Percentiles rank a stretch among this genome's conserved stretches.
These are phyloP conservation scores for Halichoeres trimaculatus DNA, from an alignment of 2,113 vertebrate genomes.

Conservation along the genomic window DNA sequence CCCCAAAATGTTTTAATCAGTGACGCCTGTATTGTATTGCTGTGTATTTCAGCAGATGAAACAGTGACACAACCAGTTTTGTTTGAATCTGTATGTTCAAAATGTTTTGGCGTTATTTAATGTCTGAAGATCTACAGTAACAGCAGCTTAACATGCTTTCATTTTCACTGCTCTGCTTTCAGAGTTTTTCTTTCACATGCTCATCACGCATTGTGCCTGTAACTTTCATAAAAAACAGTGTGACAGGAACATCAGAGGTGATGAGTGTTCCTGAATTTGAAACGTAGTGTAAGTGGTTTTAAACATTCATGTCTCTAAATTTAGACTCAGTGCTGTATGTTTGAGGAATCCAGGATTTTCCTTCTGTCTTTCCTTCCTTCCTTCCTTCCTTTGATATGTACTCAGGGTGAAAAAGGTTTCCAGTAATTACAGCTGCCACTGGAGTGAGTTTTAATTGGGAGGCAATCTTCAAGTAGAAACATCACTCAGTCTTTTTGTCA, in stretches of 20 bases:
- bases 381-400: conserved; percentile 6
- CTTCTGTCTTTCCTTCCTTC: background rate
- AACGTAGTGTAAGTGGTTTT: background rate
- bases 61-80: background rate
- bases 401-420: conserved; percentile 8
- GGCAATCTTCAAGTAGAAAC: conserved; percentile 10
- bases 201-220: conserved; percentile 1
- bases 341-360: background rate
- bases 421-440: background rate
- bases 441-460: conserved; percentile 33
- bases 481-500: background rate
- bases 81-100: too few species aligned
- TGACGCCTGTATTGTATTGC: too few species aligned
- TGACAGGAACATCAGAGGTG: background rate
- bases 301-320: background rate
- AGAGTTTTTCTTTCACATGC: background rate
- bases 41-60: background rate
- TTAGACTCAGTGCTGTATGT: background rate
- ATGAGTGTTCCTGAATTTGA: background rate
- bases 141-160: background rate
- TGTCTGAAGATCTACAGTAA: background rate
- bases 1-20: too few species aligned
- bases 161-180: background rate
- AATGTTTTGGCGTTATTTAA: background rate
- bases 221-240: conserved; percentile 23